These are phyloP conservation scores for Microtus richardsoni DNA, from an alignment of 2,113 vertebrate species.

Conservation along the genomic window DNA sequence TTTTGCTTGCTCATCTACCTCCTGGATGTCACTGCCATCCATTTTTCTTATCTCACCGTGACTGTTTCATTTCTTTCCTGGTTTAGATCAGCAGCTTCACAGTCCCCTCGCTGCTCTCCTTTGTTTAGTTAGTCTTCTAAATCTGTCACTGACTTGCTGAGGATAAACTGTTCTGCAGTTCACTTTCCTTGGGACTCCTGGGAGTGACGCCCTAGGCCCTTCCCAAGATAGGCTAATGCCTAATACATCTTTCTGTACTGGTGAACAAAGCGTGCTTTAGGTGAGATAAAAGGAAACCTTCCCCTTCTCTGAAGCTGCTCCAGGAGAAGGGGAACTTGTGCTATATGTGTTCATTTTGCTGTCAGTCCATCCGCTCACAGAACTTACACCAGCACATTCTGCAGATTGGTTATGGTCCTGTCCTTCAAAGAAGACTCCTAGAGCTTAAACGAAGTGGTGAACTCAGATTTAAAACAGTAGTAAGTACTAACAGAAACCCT, in stretches of 20 bases:
- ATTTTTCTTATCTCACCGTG: background rate
- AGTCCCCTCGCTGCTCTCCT: background rate
- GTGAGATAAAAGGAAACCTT: background rate
- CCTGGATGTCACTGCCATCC: background rate
- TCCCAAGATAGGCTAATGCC: background rate
- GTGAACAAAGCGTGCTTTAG: background rate
- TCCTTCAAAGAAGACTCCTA: background rate
- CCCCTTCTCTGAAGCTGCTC: background rate
- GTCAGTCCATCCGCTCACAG: background rate
- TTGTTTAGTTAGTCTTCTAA: background rate
- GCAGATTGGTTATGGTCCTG: accelerated
- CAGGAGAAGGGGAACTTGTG: background rate
- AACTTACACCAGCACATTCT: background rate
- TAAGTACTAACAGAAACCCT: background rate
- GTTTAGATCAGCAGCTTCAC: background rate
- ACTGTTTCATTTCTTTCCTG: background rate
- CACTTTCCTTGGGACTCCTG: too few species aligned
- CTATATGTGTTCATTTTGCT: background rate
- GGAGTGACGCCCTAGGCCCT: background rate
- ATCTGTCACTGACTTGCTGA: background rate
- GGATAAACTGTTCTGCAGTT: background rate
- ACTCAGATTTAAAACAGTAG: conserved; percentile 19
- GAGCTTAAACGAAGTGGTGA: background rate
- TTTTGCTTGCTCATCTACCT: background rate
- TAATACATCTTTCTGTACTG: background rate